Evolutionary conservation across 2,888 invertebrate species (phyloP), one percentile per base, ranked within the genome.

Genomic region (Ernsta delagoae): DNA sequence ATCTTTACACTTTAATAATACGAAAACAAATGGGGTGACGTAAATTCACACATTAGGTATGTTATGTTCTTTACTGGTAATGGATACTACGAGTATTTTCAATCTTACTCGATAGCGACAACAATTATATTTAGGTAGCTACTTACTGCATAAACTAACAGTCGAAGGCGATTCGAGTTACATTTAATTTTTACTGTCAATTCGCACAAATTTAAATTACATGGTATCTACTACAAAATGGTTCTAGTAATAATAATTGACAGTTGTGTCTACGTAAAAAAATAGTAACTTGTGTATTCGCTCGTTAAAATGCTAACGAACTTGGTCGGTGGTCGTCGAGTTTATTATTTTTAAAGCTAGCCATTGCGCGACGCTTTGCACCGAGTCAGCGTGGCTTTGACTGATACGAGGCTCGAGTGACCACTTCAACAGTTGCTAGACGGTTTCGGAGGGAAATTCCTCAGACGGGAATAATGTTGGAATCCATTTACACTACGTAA

Each of bases 371-470:
- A 31, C 3, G 61, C 48, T 48, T 60, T 60, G 41, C 41, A 8
- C 7, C 7, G 7, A 41, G 41, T 7, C 7, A 8, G 41, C 41
- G 31, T 50, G 34, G 48, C 36, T 61, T 61, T 61, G 50, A 61
- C 24, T 50, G 61, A 50, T 60, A 45, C 45, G 43, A n/a, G 45
- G 45, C 60, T 60, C 60, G 45, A 60, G 45, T 60, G 60, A 60
- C 60, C 61, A 50, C 61, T 48, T 48, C 61, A 61, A 36, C 50
- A 12, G 50, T 61, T 61, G 50, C 48, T 61, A 50, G 61, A 8
- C 48, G 61, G 48, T 61, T 60, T 61, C 34, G 60, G 34, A 61
- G n/a, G 36, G 61, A 34, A 61, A 61, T 34, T 4, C 61, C 48
- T 50, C 34, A 50, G 34, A 48, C 36, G 8, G 34, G 24, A 31